Conservation (phyloP, 2,113 vertebrate genomes). For the Tympanuchus pallidicinctus region DNA sequence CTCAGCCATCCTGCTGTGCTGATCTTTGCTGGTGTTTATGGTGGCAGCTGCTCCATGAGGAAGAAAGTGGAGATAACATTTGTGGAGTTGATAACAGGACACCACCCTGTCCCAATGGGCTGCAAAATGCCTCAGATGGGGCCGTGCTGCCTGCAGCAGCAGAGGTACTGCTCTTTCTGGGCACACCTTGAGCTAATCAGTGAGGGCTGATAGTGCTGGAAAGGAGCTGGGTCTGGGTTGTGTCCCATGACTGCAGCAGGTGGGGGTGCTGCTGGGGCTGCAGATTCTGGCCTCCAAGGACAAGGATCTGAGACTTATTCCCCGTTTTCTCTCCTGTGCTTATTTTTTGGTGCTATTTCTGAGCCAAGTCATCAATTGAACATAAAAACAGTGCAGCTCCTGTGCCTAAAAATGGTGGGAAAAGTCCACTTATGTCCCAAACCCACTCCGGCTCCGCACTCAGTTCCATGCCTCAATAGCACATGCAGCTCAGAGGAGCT, state of each 20-base stretch:
- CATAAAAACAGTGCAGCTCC: background rate
- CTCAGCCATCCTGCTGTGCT: background rate
- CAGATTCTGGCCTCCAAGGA: background rate
- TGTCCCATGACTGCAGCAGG: background rate
- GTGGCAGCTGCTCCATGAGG: background rate
- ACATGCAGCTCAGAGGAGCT: background rate
- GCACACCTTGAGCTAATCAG: background rate
- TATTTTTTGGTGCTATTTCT: background rate
- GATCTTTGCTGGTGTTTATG: conserved; percentile 20
- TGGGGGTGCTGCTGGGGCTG: background rate
- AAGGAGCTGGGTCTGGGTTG: background rate
- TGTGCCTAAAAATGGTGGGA: background rate
- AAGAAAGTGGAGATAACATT: conserved; percentile 39
- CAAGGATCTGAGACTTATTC: rapidly evolving
- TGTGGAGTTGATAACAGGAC: background rate
- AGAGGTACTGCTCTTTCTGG: background rate
- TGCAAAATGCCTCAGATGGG: background rate
- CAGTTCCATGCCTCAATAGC: background rate
- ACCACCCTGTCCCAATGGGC: background rate
- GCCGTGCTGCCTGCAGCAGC: background rate
- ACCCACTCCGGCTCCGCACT: background rate
- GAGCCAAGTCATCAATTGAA: background rate
- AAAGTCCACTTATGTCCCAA: background rate
- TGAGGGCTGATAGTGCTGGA: background rate
- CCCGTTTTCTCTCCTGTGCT: background rate